These are phyloP conservation scores for Epizoanthus fatuus DNA, from an alignment of 92 coral and sea anemone genomes.

Conservation along the genomic window DNA sequence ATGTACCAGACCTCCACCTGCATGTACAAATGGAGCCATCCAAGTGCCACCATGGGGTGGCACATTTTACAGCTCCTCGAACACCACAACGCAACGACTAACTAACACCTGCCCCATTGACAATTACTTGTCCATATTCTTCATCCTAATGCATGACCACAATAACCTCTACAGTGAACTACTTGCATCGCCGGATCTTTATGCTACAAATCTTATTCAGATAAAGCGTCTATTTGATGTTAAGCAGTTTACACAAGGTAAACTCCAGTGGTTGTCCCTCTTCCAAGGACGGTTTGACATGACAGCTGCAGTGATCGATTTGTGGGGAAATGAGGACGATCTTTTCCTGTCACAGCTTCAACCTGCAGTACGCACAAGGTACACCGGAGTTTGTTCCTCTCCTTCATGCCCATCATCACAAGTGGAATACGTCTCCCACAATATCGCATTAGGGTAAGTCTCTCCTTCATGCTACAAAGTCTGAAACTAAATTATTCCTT, in stretches of 20 bases:
- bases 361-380: slow-evolving; percentile 10
- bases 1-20: slow-evolving; percentile 19
- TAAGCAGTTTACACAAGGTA: slow-evolving; percentile 29
- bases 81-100: slow-evolving; percentile 20
- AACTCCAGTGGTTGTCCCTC: slow-evolving; percentile 25
- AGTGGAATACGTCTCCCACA: slow-evolving; percentile 45
- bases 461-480: slow-evolving; percentile 34
- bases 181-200: slow-evolving; percentile 1
- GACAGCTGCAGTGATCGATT: slow-evolving; percentile 23
- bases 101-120: slow-evolving; percentile 69
- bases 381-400: slow-evolving; percentile 19
- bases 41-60: slow-evolving; percentile 72
- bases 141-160: slow-evolving; percentile 39
- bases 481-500: slow-evolving; percentile 38
- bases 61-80: not conserved
- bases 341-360: slow-evolving; percentile 15
- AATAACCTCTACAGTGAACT: slow-evolving; percentile 16
- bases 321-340: slow-evolving; percentile 46
- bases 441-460: slow-evolving; percentile 18
- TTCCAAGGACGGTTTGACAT: slow-evolving; percentile 31
- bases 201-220: slow-evolving; percentile 23
- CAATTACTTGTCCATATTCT: slow-evolving; percentile 53
- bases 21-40: slow-evolving; percentile 2
- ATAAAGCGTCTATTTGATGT: slow-evolving; percentile 30
- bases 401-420: slow-evolving; percentile 28